Evolutionary conservation across 2,113 vertebrate genomes (phyloP), one percentile per base, ranked within the genome.

Genomic region (Empidonax traillii): DNA sequence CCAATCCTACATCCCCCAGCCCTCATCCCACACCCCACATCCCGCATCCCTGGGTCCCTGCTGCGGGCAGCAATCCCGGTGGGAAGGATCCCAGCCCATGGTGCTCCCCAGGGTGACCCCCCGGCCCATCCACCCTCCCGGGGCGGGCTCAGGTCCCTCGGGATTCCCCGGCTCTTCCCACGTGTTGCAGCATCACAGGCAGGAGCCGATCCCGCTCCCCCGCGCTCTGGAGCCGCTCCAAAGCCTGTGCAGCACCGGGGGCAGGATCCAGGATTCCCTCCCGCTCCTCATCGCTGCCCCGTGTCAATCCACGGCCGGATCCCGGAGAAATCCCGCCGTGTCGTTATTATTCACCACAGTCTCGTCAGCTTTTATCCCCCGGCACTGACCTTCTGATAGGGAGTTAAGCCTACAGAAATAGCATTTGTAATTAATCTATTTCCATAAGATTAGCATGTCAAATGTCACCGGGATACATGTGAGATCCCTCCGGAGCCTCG

Each of bases 341-440:
- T 2, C 59, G 20, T 96, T 95, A 75, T 94, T 90, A 97, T 96
- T 96, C 94, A 58, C 71, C 24, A 73, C 87, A 59, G 62, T 81
- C 93, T 72, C 96, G 80, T 79, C 97, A 66, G 96, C 81, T 90
- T 89, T 95, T 87, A 96, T 95, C 96, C 94, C 94, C 94, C 89
- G 74, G 95, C 95, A 91, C 37, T 97, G 97, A 97, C 97, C 97
- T 97, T 91, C 89, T 9, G 78, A 51, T 55, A 80, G 96, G 6
- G 92, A 97, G 95, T 56, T 96, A 97, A 97, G 94, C 95, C 96
- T 58, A 93, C 96, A 97, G 96, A 97, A 97, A 97, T 24, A 94
- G 89, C 90, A 92, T 95, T 98, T 97, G 96, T 97, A 97, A 98
- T 98, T 97, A 98, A 97, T 97, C 96, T 68, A 96, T 97, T 97